phyloP scores from a whole-genome alignment of 1,140 invertebrate species.

The Sarcophaga bullata region DNA sequence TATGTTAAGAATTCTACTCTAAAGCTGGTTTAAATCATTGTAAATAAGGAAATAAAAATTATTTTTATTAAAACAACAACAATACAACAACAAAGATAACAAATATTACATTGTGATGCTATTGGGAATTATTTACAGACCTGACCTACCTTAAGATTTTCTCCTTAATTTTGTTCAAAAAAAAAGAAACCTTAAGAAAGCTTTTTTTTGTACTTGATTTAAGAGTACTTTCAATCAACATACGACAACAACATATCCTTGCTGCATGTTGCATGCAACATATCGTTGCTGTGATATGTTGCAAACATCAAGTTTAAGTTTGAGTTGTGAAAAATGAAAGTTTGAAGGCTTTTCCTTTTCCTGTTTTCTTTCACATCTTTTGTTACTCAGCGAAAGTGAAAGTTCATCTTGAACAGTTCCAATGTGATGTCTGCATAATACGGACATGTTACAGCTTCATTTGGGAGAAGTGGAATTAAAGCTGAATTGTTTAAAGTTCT shows the following conservation, averaged over 20 bases:
- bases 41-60: constrained; percentile 19
- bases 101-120: too few relatives aligned
- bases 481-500: too few relatives aligned
- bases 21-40: neutral
- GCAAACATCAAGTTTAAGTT: neutral
- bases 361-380: neutral
- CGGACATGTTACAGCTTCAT: neutral
- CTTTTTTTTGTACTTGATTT: too few relatives aligned
- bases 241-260: too few relatives aligned
- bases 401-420: constrained; percentile 2
- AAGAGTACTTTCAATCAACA: too few relatives aligned
- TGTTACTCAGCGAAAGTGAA: neutral
- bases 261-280: neutral
- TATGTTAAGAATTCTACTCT: too few relatives aligned
- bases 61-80: neutral
- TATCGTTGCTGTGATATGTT: neutral
- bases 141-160: constrained; percentile 22
- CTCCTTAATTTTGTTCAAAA: neutral
- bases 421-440: neutral
- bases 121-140: neutral
- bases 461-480: too few relatives aligned
- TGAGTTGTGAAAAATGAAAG: neutral
- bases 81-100: neutral
- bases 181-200: too few relatives aligned
- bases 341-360: too few relatives aligned